phyloP scores from a whole-genome alignment of 2,888 invertebrate species.

The Leptopterna dolabrata region DNA sequence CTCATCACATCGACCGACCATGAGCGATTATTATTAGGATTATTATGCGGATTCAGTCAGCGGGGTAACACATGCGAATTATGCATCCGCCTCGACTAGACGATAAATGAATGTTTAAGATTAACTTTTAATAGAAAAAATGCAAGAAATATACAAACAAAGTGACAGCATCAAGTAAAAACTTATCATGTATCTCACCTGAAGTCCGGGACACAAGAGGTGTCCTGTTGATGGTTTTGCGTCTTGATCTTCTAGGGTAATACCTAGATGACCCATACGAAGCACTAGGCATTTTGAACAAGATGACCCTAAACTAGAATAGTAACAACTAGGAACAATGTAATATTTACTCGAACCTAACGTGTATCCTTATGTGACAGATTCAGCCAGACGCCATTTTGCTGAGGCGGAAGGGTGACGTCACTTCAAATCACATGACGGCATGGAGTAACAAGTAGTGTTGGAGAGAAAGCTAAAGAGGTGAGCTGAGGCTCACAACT shows the following conservation, averaged over 20 bases:
- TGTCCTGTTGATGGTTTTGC: conserved; percentile 90
- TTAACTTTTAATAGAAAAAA: background rate
- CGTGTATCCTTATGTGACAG: conserved; percentile 29
- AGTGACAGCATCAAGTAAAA: background rate
- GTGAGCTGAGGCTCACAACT: background rate
- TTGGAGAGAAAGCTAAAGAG: conserved; percentile 63
- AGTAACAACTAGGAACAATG: conserved; percentile 4
- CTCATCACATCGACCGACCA: conserved; percentile 15
- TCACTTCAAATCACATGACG: conserved; percentile 38
- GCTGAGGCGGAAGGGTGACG: conserved; percentile 46
- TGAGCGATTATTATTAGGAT: conserved; percentile 6
- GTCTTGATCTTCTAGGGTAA: conserved; percentile 90
- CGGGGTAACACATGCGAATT: too few relatives aligned
- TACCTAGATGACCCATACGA: conserved; percentile 93
- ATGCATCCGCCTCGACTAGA: too few relatives aligned
- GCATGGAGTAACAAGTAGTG: conserved; percentile 21
- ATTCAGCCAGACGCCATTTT: conserved; percentile 51
- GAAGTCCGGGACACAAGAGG: conserved; percentile 77
- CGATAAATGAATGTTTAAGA: too few relatives aligned
- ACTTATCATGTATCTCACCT: conserved; percentile 37
- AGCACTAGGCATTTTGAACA: conserved; percentile 84
- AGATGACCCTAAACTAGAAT: conserved; percentile 5
- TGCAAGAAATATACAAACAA: background rate
- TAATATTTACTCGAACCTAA: conserved; percentile 30
- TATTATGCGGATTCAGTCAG: too few relatives aligned